Evolutionary conservation across 2,888 invertebrate genomes (phyloP), one percentile per base, ranked within the genome.

Genomic region (Apamea epomidion): DNA sequence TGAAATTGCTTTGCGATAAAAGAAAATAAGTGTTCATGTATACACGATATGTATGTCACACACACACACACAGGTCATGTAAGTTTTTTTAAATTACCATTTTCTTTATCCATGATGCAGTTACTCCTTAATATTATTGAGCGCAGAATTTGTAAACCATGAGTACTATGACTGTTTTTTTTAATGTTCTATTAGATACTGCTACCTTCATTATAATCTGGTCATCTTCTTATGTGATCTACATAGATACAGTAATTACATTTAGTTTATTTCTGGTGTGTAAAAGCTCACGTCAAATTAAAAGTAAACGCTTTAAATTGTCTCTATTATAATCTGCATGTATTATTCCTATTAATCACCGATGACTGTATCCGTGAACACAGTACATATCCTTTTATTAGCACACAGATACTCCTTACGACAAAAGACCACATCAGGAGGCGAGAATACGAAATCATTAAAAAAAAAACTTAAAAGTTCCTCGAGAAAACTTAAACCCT

Each of bases 401-500:
- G 42, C n/a, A 18, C n/a, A n/a, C 10, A 18, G 2, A 45, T 1
- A 14, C 16, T 68, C 42, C 25, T n/a, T n/a, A n/a, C n/a, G n/a
- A n/a, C n/a, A n/a, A n/a, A n/a, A n/a, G n/a, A n/a, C n/a, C n/a
- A n/a, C n/a, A n/a, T n/a, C n/a, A n/a, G n/a, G 37, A 32, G 37
- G 37, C 37, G 37, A 37, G 37, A 37, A 37, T 37, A 37, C 37
- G 1, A 37, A 37, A 37, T 37, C 37, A 37, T 37, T 37, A 37
- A 32, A 32, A 32, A 32, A 32, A 32, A 32, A 32, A 32, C 32
- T 32, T 32, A 32, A 29, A 37, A 67, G 7, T 21, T 37, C n/a
- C 48, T 76, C 8, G 32, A 78, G 32, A 7, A 64, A 69, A 64
- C 51, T 79, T 29, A 64, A 70, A 32, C 54, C 78, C 64, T n/a